Percentiles rank a stretch among this genome's conserved stretches.
These are phyloP conservation scores for Chrysina gloriosa DNA, from an alignment of 2,888 invertebrate species.

Conservation along the genomic window DNA sequence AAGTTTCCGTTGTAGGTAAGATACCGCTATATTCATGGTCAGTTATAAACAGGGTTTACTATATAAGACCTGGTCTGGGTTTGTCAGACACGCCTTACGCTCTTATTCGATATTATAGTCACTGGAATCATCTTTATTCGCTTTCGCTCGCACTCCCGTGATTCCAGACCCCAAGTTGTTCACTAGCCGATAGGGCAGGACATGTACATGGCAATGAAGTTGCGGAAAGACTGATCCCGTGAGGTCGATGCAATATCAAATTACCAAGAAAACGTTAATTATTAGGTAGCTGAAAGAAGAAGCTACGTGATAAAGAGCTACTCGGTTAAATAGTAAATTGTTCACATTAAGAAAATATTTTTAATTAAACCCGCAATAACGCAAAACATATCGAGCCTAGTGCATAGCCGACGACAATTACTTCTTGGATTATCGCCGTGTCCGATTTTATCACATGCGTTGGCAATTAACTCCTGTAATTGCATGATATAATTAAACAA, in stretches of 20 bases:
- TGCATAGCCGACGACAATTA: neutral
- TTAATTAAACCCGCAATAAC: slow-evolving; percentile 34
- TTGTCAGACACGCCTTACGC: too few relatives aligned
- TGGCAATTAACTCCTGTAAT: slow-evolving; percentile 28
- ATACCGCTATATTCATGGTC: too few relatives aligned
- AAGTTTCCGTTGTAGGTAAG: too few relatives aligned
- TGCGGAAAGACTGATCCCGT: slow-evolving; percentile 11
- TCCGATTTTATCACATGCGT: slow-evolving; percentile 33
- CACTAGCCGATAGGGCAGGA: too few relatives aligned
- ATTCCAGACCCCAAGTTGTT: too few relatives aligned
- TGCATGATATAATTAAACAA: slow-evolving; percentile 32
- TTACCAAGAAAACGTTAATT: slow-evolving; percentile 31
- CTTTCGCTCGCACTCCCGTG: too few relatives aligned
- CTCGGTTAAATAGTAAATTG: slow-evolving; percentile 16
- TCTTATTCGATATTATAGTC: too few relatives aligned
- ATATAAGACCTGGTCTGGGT: too few relatives aligned
- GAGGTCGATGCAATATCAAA: neutral
- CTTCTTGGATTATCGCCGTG: slow-evolving; percentile 26
- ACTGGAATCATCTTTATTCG: too few relatives aligned
- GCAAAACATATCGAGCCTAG: too few relatives aligned
- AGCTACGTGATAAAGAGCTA: slow-evolving; percentile 33
- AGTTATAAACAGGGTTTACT: too few relatives aligned
- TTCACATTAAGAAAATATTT: slow-evolving; percentile 24
- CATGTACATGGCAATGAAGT: too few relatives aligned
- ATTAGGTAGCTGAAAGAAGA: slow-evolving; percentile 23